A percentile compares a stretch with the other conserved stretches of the same genome.
These are phyloP conservation scores for Pocillopora meandrina DNA, from an alignment of 92 coral and sea anemone genomes.

Conservation along the genomic window DNA sequence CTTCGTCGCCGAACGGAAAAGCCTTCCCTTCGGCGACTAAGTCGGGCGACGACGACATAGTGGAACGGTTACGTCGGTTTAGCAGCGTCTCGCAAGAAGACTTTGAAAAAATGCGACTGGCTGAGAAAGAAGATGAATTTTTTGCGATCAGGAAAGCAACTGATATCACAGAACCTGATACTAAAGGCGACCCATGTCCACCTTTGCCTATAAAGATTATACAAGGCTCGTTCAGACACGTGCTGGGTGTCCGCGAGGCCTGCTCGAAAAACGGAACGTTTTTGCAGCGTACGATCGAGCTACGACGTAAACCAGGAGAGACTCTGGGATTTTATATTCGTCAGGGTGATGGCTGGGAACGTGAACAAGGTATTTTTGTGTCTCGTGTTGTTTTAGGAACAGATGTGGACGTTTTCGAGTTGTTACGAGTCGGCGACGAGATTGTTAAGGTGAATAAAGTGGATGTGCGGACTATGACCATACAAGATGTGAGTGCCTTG, in stretches of 20 bases:
- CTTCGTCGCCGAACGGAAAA: conserved; percentile 75
- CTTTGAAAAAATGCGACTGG: conserved; percentile 96
- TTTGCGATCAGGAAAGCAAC: conserved; percentile 95
- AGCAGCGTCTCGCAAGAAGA: conserved; percentile 99
- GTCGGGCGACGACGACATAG: conserved; percentile 67
- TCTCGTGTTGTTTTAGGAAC: conserved; percentile 98
- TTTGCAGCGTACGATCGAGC: conserved; percentile 92
- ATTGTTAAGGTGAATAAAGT: conserved; percentile 95
- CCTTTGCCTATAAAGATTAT: conserved; percentile 92
- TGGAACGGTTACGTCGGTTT: conserved; percentile 88
- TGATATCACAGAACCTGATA: conserved; percentile 95
- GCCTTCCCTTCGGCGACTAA: conserved; percentile 60
- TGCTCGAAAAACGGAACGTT: conserved; percentile 99
- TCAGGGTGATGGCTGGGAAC: conserved; percentile 99
- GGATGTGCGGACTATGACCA: conserved; percentile 89
- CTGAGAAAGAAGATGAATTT: conserved; percentile 97
- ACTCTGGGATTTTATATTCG: conserved; percentile 99
- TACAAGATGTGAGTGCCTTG: conserved; percentile 98
- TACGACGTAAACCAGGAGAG: conserved; percentile 96
- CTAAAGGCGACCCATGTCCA: conserved; percentile 94
- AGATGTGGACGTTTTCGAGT: conserved; percentile 96
- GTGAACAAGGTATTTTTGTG: conserved; percentile 94
- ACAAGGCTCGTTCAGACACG: conserved; percentile 89
- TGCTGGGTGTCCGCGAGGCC: conserved; percentile 95
- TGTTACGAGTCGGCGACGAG: conserved; percentile 97